phyloP scores from a whole-genome alignment of 2,797 vertebrate species.

The Carcharodon carcharias region DNA sequence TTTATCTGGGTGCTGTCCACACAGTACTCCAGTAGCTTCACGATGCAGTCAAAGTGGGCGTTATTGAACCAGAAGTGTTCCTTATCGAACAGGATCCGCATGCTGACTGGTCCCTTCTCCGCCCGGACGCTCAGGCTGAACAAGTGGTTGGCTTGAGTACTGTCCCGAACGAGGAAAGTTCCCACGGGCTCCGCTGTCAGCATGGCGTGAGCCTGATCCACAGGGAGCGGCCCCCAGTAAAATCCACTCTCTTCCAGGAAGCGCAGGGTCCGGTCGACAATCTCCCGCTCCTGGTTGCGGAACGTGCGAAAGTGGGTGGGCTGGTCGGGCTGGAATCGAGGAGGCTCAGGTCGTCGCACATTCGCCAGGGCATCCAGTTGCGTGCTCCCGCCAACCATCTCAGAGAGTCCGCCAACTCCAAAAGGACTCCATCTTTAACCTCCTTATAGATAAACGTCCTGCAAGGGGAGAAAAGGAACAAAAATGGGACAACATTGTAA shows the following conservation, averaged over 20 bases:
- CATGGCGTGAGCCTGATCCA: conserved; percentile 53
- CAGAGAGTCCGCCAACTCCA: conserved; percentile 51
- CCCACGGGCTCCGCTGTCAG: conserved; percentile 49
- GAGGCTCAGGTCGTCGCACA: conserved; percentile 39
- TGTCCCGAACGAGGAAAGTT: conserved; percentile 59
- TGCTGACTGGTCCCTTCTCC: conserved; percentile 45
- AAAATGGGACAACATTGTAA: background rate
- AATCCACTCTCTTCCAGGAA: conserved; percentile 55
- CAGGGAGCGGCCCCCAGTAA: conserved; percentile 58
- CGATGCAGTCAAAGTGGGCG: conserved; percentile 48
- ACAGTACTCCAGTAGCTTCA: conserved; percentile 50
- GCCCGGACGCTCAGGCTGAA: conserved; percentile 52
- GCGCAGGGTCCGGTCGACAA: conserved; percentile 52
- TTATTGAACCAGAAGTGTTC: conserved; percentile 53
- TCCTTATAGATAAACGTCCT: background rate
- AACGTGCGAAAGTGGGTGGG: conserved; percentile 53
- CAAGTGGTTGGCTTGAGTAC: conserved; percentile 52
- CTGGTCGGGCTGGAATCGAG: conserved; percentile 40
- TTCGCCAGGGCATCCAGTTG: conserved; percentile 39
- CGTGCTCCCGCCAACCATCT: conserved; percentile 53
- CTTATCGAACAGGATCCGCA: conserved; percentile 52
- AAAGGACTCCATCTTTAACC: conserved; percentile 42
- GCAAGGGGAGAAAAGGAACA: too few species aligned
- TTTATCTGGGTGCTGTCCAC: conserved; percentile 47
- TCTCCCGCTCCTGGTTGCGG: conserved; percentile 50